Evolutionary conservation across 2,797 vertebrate species (phyloP).

Genomic region (Echiichthys vipera): DNA sequence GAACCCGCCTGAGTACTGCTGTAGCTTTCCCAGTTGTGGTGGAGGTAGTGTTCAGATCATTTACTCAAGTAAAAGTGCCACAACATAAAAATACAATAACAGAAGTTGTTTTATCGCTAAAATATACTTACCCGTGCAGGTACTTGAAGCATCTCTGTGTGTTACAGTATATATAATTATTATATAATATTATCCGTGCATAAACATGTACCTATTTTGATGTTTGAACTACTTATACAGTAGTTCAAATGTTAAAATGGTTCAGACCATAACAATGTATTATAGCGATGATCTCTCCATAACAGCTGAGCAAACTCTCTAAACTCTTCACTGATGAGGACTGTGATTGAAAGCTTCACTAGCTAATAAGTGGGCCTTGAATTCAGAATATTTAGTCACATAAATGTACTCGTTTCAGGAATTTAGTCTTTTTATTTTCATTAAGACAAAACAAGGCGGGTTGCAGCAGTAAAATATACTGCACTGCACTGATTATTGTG

Average conservation of each 20-base stretch:
- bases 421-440: neutral
- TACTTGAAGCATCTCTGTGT: too few relatives aligned
- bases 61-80: neutral
- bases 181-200: neutral
- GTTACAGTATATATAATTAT: too few relatives aligned
- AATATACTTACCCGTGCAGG: too few relatives aligned
- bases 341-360: neutral
- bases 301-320: neutral
- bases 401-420: neutral
- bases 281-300: neutral
- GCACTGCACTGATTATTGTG: too few relatives aligned
- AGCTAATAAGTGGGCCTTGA: neutral
- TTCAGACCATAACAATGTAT: neutral
- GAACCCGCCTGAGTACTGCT: slow-evolving; percentile 19
- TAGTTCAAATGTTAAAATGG: too few relatives aligned
- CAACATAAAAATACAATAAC: neutral
- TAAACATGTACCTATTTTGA: neutral
- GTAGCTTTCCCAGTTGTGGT: slow-evolving; percentile 26
- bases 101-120: neutral
- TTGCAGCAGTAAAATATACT: neutral
- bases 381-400: neutral
- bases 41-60: neutral
- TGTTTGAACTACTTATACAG: neutral
- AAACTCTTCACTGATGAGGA: neutral
- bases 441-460: neutral